phyloP scores from a whole-genome alignment of 35 echinoderm and acorn worm genomes.

The Chiridota heheva region DNA sequence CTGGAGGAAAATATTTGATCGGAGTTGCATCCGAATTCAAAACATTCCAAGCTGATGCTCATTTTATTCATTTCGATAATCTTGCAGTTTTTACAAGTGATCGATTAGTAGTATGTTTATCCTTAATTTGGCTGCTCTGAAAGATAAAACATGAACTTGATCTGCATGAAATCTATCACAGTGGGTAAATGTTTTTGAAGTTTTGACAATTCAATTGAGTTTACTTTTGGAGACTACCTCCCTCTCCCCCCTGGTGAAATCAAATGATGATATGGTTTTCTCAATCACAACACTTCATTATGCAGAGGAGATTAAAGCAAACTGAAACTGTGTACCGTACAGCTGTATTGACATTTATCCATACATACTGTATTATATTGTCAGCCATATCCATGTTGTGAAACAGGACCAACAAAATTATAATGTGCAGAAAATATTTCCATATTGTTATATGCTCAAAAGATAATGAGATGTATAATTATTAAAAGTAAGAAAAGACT shows the following conservation, averaged over 20 bases:
- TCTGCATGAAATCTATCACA: too few relatives aligned
- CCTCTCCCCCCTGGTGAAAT: not conserved
- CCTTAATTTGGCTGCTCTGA: too few relatives aligned
- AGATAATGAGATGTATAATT: too few relatives aligned
- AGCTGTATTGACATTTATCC: not conserved
- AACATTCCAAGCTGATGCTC: conserved; percentile 53
- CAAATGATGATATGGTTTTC: not conserved
- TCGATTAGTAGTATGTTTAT: conserved; percentile 44
- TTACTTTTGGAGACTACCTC: not conserved
- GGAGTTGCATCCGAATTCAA: conserved; percentile 58
- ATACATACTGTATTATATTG: not conserved
- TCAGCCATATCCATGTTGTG: too few relatives aligned
- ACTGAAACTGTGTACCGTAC: not conserved
- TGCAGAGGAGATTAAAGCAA: too few relatives aligned
- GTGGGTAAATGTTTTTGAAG: not conserved
- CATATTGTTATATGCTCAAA: too few relatives aligned
- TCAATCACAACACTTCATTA: not conserved
- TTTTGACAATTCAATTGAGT: not conserved
- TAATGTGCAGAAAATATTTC: too few relatives aligned
- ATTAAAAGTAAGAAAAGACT: too few relatives aligned
- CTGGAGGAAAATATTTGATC: conserved; percentile 43
- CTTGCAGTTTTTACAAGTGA: conserved; percentile 69
- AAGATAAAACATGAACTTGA: too few relatives aligned
- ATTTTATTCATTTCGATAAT: conserved; percentile 30
- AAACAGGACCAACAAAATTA: too few relatives aligned